Percentiles rank a stretch among this genome's conserved stretches.
phyloP scores from a whole-genome alignment of 2,888 invertebrate genomes.

The Tetanocera ferruginea region DNA sequence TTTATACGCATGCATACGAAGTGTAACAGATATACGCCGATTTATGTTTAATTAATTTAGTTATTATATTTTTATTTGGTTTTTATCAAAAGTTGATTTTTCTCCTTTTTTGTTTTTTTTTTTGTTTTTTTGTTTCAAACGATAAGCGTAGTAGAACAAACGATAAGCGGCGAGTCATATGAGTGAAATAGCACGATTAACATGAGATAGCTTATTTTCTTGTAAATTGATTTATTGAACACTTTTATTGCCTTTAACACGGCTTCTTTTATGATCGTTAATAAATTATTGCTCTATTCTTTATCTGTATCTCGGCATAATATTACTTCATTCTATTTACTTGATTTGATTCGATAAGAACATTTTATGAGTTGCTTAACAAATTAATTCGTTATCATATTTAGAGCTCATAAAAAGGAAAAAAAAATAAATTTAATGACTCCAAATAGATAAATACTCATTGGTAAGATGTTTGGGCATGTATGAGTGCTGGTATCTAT shows the following conservation, averaged over 20 bases:
- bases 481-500: too few species aligned
- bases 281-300: constrained; percentile 12
- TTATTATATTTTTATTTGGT: too few species aligned
- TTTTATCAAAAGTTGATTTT: too few species aligned
- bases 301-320: not conserved
- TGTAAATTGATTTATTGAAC: constrained; percentile 27
- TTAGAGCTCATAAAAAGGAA: not conserved
- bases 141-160: too few species aligned
- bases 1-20: too few species aligned
- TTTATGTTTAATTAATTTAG: too few species aligned
- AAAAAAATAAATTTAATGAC: not conserved
- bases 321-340: not conserved
- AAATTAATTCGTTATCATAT: constrained; percentile 10
- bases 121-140: too few species aligned
- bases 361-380: not conserved
- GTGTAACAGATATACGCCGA: too few species aligned
- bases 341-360: constrained; percentile 12
- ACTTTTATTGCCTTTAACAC: constrained; percentile 18
- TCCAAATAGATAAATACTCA: not conserved
- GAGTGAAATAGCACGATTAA: too few species aligned
- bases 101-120: too few species aligned
- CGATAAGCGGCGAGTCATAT: too few species aligned
- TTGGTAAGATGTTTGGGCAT: too few species aligned
- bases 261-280: constrained; percentile 16
- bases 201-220: not conserved